Conservation (phyloP, 2,113 vertebrate species). For the Oenanthe oenanthe region DNA sequence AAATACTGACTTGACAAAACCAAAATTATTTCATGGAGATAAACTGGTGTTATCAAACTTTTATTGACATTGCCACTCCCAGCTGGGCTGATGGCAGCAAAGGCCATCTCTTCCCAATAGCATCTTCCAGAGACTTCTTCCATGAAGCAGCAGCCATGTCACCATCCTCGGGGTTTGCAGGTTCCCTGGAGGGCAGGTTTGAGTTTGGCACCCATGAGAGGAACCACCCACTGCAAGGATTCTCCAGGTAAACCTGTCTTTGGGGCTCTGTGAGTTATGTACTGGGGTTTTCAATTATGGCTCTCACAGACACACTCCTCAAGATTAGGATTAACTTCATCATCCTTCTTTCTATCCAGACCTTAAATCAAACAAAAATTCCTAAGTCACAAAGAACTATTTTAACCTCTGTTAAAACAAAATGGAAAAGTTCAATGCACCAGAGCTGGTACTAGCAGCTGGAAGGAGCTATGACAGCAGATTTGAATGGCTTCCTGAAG, state of each 20-base stretch:
- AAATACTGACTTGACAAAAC: not conserved
- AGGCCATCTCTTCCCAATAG: not conserved
- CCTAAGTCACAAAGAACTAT: not conserved
- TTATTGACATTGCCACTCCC: not conserved
- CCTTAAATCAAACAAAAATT: not conserved
- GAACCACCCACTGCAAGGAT: not conserved
- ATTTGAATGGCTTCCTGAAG: not conserved
- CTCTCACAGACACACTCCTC: not conserved
- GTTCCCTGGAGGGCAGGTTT: not conserved
- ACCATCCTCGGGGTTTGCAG: not conserved
- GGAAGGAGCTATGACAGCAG: not conserved
- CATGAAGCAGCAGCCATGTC: not conserved
- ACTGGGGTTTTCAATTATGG: not conserved
- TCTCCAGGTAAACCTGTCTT: not conserved
- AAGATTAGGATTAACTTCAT: not conserved
- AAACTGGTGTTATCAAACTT: not conserved
- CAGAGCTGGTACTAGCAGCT: not conserved
- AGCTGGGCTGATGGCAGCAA: not conserved
- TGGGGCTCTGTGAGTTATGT: not conserved
- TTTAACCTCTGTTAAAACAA: not conserved
- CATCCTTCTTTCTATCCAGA: not conserved
- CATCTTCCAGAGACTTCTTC: not conserved
- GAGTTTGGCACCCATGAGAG: not conserved
- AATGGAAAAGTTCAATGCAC: not conserved
- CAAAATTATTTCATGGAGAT: not conserved